Base-by-base conservation (phyloP, 2,797 vertebrate genomes). In the Falco naumanni region DNA sequence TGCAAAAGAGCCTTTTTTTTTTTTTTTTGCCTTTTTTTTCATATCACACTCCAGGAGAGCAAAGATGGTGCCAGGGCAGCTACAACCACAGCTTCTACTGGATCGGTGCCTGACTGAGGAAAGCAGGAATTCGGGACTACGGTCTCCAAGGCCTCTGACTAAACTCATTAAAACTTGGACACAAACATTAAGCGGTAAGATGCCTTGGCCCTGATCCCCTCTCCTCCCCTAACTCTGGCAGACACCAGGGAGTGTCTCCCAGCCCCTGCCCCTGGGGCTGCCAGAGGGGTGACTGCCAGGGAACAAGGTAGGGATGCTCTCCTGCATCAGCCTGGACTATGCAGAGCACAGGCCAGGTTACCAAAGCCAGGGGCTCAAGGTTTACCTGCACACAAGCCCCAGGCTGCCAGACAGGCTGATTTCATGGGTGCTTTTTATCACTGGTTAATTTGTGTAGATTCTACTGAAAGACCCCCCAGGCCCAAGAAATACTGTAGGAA, bases 21-120 rank as follows among this genome's bases (percentile, higher is more conserved):
- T 68, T 94, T 93, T 39, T 37, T 24, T 26, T 6, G 54, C 26
- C 39, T 37, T 24, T 37, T 68, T 94, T 93, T 87, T 82, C 13
- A 6, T 78, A 69, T 61, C 21, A 13, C 54, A 12, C 79, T 84
- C 57, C 78, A 76, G 87, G 84, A 88, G 50, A 93, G 59, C 41
- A 93, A 94, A 90, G 76, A 88, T 93, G 66, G 72, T 94, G 91
- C 89, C 94, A 96, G 91, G 85, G 69, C 83, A 94, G 80, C 91
- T 92, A 84, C 74, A 95, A 51, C 74, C 68, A 64, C 89, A 90
- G 56, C 66, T 93, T 90, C 93, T 90, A 39, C 81, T 81, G 79
- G 91, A 96, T 86, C 65, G 11, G 47, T 25, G 93, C 90, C 93
- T 89, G 83, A 24, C 57, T 81, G 53, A 84, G 89, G 43, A 65